phyloP scores from a whole-genome alignment of 1,140 invertebrate species.

The Sminthurides bifidus region DNA sequence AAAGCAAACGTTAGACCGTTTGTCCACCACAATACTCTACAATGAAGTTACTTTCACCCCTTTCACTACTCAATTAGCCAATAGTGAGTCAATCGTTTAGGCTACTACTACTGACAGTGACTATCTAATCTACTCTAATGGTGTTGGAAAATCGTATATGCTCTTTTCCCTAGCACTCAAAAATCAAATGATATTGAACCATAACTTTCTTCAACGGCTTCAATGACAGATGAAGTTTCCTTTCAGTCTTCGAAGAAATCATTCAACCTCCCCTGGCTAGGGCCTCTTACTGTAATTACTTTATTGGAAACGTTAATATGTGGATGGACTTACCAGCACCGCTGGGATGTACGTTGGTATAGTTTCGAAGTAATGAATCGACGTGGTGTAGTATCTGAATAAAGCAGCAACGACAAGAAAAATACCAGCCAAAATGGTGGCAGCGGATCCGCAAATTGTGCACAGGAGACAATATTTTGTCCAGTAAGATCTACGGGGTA shows the following conservation, averaged over 20 bases:
- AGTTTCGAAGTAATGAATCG: slow-evolving; percentile 68
- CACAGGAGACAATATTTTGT: slow-evolving; percentile 31
- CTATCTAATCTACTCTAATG: not conserved
- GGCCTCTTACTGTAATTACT: not conserved
- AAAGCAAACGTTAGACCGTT: no score
- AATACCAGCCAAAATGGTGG: slow-evolving; percentile 56
- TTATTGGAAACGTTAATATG: slow-evolving; percentile 1
- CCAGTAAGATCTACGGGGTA: slow-evolving; percentile 20
- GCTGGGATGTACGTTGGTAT: slow-evolving; percentile 70
- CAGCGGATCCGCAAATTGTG: slow-evolving; percentile 33
- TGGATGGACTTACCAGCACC: slow-evolving; percentile 48
- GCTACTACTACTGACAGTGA: not conserved
- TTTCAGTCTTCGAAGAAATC: no score
- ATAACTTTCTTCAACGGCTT: no score
- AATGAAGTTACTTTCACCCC: no score
- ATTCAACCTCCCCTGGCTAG: no score
- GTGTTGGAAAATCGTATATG: no score
- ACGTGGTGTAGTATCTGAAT: slow-evolving; percentile 62
- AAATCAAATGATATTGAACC: no score
- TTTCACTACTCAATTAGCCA: no score
- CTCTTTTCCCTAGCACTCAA: no score
- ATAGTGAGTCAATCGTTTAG: no score
- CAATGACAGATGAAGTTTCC: no score
- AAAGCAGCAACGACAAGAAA: slow-evolving; percentile 64
- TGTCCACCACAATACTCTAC: no score